Evolutionary conservation across 2,797 vertebrate genomes (phyloP).

Genomic region (Bradypodion ventrale): DNA sequence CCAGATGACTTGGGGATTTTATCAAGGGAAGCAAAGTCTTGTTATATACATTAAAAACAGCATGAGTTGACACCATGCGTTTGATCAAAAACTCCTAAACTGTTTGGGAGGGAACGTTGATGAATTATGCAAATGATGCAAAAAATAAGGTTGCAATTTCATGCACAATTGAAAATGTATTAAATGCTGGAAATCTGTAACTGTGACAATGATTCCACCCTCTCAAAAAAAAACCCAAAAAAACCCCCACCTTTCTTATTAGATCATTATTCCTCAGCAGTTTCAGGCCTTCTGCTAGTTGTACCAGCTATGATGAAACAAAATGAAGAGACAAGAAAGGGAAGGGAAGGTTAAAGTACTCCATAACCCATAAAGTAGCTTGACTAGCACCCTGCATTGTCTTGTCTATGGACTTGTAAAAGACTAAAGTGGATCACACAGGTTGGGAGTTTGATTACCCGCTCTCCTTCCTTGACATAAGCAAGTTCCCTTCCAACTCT

Average conservation of each 20-base stretch:
- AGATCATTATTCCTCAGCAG: background rate
- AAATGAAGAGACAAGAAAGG: background rate
- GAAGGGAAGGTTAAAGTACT: background rate
- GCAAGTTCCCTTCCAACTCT: no score
- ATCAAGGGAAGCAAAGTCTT: conserved; percentile 2
- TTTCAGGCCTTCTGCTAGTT: background rate
- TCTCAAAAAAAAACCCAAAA: background rate
- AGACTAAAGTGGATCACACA: background rate
- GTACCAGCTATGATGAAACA: background rate
- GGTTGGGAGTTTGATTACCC: no score
- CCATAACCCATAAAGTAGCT: background rate
- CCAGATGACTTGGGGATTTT: conserved; percentile 5
- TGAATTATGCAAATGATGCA: background rate
- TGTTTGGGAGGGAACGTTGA: background rate
- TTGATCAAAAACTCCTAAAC: background rate
- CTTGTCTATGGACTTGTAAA: no score
- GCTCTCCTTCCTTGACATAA: no score
- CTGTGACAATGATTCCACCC: background rate
- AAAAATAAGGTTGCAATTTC: conserved; percentile 9
- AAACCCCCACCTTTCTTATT: background rate
- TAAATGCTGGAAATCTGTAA: background rate
- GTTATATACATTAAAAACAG: conserved; percentile 7
- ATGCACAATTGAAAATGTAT: conserved; percentile 9
- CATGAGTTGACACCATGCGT: background rate
- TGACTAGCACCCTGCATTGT: background rate